Evolutionary conservation across 2,113 vertebrate species (phyloP).

Genomic region (Papio anubis): DNA sequence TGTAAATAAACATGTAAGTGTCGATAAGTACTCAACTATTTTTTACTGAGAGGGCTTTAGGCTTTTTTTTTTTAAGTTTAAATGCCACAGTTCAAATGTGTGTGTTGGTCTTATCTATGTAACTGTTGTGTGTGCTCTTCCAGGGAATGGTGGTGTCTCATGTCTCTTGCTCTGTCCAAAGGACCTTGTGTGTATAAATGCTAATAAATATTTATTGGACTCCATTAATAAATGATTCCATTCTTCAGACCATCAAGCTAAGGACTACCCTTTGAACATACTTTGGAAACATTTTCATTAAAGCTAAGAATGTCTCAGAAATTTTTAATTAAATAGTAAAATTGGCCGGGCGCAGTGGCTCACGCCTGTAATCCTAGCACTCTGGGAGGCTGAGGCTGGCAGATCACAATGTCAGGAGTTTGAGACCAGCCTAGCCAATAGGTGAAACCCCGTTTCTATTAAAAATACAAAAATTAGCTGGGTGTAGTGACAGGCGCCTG

Average conservation of each 20-base stretch:
- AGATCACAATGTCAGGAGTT: too few species aligned
- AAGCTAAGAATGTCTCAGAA: not conserved
- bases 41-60: not conserved
- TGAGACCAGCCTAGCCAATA: too few species aligned
- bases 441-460: too few species aligned
- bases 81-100: not conserved
- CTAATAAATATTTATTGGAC: not conserved
- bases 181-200: not conserved
- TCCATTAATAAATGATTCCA: not conserved
- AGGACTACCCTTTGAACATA: not conserved
- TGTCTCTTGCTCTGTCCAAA: not conserved
- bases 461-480: too few species aligned
- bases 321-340: not conserved
- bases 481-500: too few species aligned
- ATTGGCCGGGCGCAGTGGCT: fast-evolving
- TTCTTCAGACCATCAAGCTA: not conserved
- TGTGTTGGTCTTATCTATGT: not conserved
- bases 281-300: not conserved
- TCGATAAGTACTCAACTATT: not conserved
- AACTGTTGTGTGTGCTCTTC: not conserved
- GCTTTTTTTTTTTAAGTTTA: not conserved
- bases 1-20: not conserved
- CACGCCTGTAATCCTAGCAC: too few species aligned
- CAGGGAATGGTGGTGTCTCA: not conserved
- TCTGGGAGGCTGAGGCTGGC: too few species aligned